phyloP scores from a whole-genome alignment of 2,888 invertebrate genomes.

The Vanessa cardui region DNA sequence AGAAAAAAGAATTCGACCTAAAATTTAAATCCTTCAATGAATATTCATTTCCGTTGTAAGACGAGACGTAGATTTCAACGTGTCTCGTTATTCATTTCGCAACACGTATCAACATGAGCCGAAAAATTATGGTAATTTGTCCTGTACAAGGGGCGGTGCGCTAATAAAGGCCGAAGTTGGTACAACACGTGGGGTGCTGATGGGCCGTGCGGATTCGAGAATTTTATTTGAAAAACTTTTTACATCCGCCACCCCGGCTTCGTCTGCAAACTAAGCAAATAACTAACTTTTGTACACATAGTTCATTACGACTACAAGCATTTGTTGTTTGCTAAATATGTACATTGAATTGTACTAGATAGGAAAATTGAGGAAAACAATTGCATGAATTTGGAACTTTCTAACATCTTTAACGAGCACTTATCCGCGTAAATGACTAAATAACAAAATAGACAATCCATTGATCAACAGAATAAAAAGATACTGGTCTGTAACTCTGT shows the following conservation, averaged over 20 bases:
- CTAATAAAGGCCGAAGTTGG: conserved; percentile 58
- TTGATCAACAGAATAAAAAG: no score
- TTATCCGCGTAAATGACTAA: no score
- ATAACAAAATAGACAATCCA: no score
- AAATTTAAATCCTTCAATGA: conserved; percentile 2
- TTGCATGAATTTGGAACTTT: no score
- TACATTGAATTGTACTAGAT: no score
- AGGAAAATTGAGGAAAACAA: no score
- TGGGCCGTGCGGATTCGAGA: conserved; percentile 58
- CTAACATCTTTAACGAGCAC: no score
- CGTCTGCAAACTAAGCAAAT: conserved; percentile 80
- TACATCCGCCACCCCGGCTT: conserved; percentile 72
- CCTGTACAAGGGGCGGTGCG: conserved; percentile 41
- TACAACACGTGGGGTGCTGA: conserved; percentile 66
- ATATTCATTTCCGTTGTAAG: conserved; percentile 18
- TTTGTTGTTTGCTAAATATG: neutral
- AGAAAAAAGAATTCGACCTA: neutral
- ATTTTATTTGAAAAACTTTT: conserved; percentile 80
- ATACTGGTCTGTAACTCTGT: no score
- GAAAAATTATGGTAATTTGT: conserved; percentile 44
- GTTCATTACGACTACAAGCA: neutral
- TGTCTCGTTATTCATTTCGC: conserved; percentile 16
- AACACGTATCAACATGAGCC: conserved; percentile 39
- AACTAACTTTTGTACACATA: conserved; percentile 57
- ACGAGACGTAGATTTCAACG: conserved; percentile 14